Conservation (phyloP, 2,113 vertebrate species). For the Aix galericulata region DNA sequence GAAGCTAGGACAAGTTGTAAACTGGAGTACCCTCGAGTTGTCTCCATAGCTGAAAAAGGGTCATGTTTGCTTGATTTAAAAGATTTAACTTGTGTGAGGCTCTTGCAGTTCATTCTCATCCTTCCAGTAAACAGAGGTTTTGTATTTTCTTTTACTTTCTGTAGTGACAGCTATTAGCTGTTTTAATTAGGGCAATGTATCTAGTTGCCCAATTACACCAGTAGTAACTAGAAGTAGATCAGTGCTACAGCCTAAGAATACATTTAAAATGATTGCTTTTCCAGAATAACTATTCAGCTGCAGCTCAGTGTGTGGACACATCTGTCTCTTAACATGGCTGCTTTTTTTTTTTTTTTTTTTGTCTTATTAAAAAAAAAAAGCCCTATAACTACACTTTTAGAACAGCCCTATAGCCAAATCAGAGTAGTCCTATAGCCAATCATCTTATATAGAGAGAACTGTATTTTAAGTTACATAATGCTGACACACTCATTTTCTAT, state of each 20-base stretch:
- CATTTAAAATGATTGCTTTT: not conserved
- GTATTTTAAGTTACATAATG: slow-evolving; percentile 59
- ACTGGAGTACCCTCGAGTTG: not conserved
- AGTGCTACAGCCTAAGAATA: not conserved
- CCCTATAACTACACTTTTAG: not conserved
- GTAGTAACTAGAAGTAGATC: not conserved
- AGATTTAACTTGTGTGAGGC: not conserved
- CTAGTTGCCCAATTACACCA: not conserved
- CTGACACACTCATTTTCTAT: slow-evolving; percentile 77
- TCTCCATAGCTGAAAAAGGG: not conserved
- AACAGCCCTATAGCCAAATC: not conserved
- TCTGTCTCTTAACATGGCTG: not conserved
- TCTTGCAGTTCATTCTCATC: not conserved
- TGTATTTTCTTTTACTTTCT: not conserved
- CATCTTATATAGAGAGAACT: slow-evolving; percentile 30
- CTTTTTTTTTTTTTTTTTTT: not conserved
- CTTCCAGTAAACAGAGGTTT: not conserved
- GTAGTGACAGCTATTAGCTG: not conserved
- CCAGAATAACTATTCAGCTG: not conserved
- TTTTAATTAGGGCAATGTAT: not conserved
- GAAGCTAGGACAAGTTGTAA: not conserved
- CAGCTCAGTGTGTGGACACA: not conserved
- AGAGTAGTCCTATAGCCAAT: not conserved
- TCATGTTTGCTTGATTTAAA: not conserved
- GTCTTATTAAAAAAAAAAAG: not conserved